Conservation (phyloP, 2,888 invertebrate genomes). For the Erebia ligea region DNA sequence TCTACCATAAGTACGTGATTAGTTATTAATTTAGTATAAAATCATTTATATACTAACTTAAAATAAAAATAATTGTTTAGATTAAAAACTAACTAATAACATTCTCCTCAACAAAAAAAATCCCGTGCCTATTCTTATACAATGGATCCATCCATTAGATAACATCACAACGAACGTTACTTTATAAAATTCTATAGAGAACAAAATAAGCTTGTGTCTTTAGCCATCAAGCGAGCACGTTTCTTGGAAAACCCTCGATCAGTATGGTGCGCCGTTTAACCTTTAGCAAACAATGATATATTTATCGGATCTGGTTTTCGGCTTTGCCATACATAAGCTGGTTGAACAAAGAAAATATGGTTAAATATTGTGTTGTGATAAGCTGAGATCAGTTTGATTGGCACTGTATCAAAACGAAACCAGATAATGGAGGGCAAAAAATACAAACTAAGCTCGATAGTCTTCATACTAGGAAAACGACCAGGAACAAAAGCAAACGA, state of each 20-base stretch:
- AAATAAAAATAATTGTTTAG: no score
- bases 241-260: conserved; percentile 29
- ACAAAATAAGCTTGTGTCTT: conserved; percentile 18
- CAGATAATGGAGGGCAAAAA: conserved; percentile 35
- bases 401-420: conserved; percentile 33
- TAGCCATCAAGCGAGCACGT: conserved; percentile 5
- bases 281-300: conserved; percentile 30
- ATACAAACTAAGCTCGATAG: conserved; percentile 28
- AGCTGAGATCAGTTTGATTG: conserved; percentile 34
- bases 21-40: no score
- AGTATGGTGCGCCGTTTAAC: conserved; percentile 22
- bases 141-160: conserved; percentile 20
- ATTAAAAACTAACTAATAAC: no score
- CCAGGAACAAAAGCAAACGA: conserved; percentile 30
- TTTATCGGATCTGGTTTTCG: conserved; percentile 27
- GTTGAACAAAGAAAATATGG: conserved; percentile 13
- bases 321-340: conserved; percentile 17
- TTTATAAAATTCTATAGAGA: conserved; percentile 17
- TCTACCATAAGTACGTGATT: no score
- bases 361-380: conserved; percentile 24
- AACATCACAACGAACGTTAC: conserved; percentile 7
- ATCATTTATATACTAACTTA: no score
- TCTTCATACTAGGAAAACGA: conserved; percentile 33
- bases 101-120: not conserved
- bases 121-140: conserved; percentile 3